Evolutionary conservation across 2,888 invertebrate species (phyloP).

Genomic region (Cryptophagus acutangulus): DNA sequence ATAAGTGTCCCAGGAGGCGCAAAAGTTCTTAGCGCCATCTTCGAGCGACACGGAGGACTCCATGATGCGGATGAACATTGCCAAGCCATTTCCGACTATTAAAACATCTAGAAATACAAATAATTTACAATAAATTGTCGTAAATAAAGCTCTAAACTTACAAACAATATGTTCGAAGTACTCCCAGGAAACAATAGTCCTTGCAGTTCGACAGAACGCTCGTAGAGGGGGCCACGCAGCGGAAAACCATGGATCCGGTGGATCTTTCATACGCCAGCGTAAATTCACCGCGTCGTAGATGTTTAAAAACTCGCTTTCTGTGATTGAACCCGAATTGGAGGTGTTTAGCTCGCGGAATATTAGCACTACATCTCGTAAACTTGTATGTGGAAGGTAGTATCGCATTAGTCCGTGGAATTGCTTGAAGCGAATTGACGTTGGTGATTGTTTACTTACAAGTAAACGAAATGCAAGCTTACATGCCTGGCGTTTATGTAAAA

Average conservation of each 20-base stretch:
- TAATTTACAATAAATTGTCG: no score
- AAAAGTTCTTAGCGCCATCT: conserved; percentile 60
- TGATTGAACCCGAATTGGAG: conserved; percentile 61
- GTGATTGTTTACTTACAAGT: conserved; percentile 71
- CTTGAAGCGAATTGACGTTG: conserved; percentile 61
- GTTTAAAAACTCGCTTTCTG: conserved; percentile 66
- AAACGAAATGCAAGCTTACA: conserved; percentile 77
- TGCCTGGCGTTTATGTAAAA: conserved; percentile 76
- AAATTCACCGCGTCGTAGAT: conserved; percentile 69
- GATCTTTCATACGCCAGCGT: conserved; percentile 68
- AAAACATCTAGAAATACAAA: conserved; percentile 70
- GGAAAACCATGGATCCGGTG: conserved; percentile 70
- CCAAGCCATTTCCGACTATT: conserved; percentile 68
- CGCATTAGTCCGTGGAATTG: conserved; percentile 79
- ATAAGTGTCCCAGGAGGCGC: conserved; percentile 73
- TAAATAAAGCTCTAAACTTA: conserved; percentile 41
- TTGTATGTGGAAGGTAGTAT: conserved; percentile 69
- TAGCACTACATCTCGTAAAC: conserved; percentile 69
- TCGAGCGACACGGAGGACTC: conserved; percentile 57
- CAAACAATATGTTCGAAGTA: conserved; percentile 71
- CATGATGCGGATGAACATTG: conserved; percentile 67
- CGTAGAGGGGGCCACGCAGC: conserved; percentile 57
- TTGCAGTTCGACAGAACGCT: conserved; percentile 57
- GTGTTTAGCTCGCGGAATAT: conserved; percentile 76
- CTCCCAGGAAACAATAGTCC: conserved; percentile 61